Conservation (phyloP, 2,888 invertebrate species). For the Drosophila greeni region DNA sequence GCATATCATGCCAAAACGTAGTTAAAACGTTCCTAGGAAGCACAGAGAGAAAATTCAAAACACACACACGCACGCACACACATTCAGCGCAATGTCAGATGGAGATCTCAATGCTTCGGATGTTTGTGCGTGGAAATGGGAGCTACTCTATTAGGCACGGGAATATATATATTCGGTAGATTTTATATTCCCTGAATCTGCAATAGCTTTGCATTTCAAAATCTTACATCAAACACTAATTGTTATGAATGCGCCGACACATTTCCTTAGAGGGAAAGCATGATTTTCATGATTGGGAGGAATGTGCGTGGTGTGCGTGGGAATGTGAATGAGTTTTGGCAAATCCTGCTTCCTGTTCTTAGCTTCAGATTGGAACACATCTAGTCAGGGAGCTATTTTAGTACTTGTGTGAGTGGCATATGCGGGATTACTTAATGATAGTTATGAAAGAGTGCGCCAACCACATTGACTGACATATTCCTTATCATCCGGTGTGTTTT, state of each 20-base stretch:
- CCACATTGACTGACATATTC: constrained; percentile 7
- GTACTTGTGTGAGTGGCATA: constrained; percentile 55
- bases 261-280: constrained; percentile 1
- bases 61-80: constrained; percentile 47
- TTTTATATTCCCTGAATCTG: background rate
- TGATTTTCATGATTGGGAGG: constrained; percentile 7
- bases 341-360: constrained; percentile 23
- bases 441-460: constrained; percentile 7
- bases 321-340: constrained; percentile 33
- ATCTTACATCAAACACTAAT: background rate
- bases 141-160: background rate
- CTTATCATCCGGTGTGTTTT: constrained; percentile 8
- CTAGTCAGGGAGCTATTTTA: constrained; percentile 45
- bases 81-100: constrained; percentile 32
- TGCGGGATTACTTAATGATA: constrained; percentile 54
- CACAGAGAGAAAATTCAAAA: constrained; percentile 36
- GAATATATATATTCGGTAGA: background rate
- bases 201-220: background rate
- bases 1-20: constrained; percentile 26
- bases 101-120: constrained; percentile 24
- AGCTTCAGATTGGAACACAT: constrained; percentile 1
- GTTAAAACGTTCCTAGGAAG: constrained; percentile 18
- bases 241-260: background rate
- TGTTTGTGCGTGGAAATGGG: constrained; percentile 19
- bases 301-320: constrained; percentile 32